Conservation (phyloP, 2,797 vertebrate species). For the Pseudopleuronectes americanus region DNA sequence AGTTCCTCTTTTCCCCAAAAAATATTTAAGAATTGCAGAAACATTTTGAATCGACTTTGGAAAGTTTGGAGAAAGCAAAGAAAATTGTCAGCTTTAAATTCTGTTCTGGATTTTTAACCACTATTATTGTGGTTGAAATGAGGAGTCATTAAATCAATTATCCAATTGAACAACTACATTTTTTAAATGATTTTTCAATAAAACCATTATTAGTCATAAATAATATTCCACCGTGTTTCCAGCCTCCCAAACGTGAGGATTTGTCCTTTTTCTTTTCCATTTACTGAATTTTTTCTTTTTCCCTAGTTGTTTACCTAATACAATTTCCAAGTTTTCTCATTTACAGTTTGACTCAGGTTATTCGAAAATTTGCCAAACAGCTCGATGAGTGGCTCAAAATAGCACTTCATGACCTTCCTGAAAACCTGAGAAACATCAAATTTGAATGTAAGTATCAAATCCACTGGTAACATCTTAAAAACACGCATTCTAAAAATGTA, state of each 20-base stretch:
- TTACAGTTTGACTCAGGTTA: slow-evolving; percentile 96
- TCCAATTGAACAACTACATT: neutral
- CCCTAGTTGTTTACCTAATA: neutral
- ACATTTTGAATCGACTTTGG: neutral
- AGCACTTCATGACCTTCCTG: slow-evolving; percentile 96
- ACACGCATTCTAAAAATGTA: neutral
- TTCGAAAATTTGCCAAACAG: slow-evolving; percentile 99
- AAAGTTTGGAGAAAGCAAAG: too few species aligned
- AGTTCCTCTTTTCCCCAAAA: neutral
- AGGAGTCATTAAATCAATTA: neutral
- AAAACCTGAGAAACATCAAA: slow-evolving; percentile 98
- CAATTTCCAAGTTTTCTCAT: neutral
- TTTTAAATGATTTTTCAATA: neutral
- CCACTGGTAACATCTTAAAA: neutral
- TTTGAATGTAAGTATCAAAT: slow-evolving; percentile 91
- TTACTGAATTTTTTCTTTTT: neutral
- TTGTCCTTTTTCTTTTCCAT: too few species aligned
- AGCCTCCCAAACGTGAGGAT: too few species aligned
- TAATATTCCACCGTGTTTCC: too few species aligned
- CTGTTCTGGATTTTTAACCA: too few species aligned
- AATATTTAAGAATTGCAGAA: too few species aligned
- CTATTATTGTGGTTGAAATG: too few species aligned
- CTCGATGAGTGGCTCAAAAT: slow-evolving; percentile 99
- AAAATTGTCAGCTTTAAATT: too few species aligned
- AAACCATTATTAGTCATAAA: too few species aligned